Evolutionary conservation across 1,140 invertebrate genomes (phyloP), one percentile per base, ranked within the genome.

Genomic region (Ephestia elutella): DNA sequence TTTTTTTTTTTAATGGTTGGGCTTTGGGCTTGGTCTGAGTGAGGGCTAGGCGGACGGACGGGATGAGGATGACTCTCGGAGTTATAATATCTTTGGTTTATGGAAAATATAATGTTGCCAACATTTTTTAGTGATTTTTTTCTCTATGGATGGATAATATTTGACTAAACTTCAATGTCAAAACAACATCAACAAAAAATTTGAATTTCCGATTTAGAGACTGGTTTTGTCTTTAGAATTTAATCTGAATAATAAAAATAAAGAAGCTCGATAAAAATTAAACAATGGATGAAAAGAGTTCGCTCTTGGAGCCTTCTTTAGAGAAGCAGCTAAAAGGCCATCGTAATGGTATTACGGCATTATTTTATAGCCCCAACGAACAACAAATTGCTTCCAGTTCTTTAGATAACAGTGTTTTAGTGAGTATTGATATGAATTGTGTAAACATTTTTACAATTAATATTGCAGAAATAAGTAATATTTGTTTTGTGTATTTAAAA

Each of bases 291-390:
- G 56, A 51, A 8, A 73, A 75, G 56, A 57, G 38, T 54, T 63
- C 63, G 35, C 64, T 57, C 38, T 63, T 78, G 30, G 91, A 94
- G 77, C 95, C 95, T 2, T 89, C 89, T 17, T 86, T 96, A 54
- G 92, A 95, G 69, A 92, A 93, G 66, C 93, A 96, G 78, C 93
- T 96, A 60, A 93, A 93, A 75, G 96, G 96, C 0, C 96, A 97
- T 71, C 91, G 92, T 57, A 92, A 93, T 68, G 77, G 82, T 18
- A 92, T 97, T 44, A 95, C 95, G 11, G 91, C 92, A 56, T 75
- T 97, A 10, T 92, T 91, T 60, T 97, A 96, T 78, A 93, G 92
- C 87, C 95, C 95, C 0, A 92, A 93, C 70, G 91, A 92, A 54
- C 91, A 91, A 59, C 93, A 96, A 80, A 89, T 97, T 49, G 93